Evolutionary conservation across 2,797 vertebrate genomes (phyloP), one percentile per base, ranked within the genome.

Genomic region (Pteropus rufus): DNA sequence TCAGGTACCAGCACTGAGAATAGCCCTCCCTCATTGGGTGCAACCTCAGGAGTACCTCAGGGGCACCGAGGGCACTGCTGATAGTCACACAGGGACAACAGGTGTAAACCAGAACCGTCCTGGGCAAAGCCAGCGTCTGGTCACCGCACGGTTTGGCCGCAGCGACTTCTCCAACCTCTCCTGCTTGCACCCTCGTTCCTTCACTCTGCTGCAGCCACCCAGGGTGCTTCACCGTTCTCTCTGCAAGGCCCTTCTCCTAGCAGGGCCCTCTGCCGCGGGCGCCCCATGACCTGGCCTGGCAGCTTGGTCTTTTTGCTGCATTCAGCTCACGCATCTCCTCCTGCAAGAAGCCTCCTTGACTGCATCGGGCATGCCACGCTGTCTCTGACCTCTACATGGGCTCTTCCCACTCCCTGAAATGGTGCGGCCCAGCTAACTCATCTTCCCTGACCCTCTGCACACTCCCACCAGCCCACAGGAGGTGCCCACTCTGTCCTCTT

Each of bases 311-410:
- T 21, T 2, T 29, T 3, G 0, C n/a, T n/a, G 65, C 34, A 24
- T 49, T 86, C 64, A 15, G 52, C 90, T n/a, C 5, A 4, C 21
- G 12, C 0, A 24, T 44, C 58, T 75, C 52, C 29, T n/a, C 79
- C 52, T 9, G 23, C n/a, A 36, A 56, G 72, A 84, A 29, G 77
- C 49, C 58, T n/a, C 34, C 12, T 10, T 24, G 31, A 3, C 41
- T 1, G 15, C 2, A 1, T 0, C 0, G 7, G 23, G 89, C 31
- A 12, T 1, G 1, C n/a, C 0, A 0, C 1, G 12, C 21, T 31
- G 6, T 18, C 54, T n/a, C n/a, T 58, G 29, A 9, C n/a, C 44
- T 44, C 24, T 16, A 21, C 0, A 7, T 4, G 7, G 44, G 36
- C 56, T 65, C 73, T 26, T 52, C n/a, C 41, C 3, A 11, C 21